Conservation (phyloP, 2,888 invertebrate genomes). For the Pristionchus exspectatus region DNA sequence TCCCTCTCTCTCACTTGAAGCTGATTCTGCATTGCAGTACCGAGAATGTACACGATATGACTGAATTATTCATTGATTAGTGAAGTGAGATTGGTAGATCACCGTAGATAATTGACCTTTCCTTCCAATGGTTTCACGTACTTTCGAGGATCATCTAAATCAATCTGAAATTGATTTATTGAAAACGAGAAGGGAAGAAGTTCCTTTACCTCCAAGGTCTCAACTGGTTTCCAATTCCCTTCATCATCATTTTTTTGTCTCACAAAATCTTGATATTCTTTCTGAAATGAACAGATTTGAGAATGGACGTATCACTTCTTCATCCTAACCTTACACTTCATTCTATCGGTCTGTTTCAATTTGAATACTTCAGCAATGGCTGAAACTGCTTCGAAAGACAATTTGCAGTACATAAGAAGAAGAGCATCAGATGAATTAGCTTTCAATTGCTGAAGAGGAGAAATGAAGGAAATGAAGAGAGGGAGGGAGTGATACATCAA, state of each 20-base stretch:
- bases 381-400: neutral
- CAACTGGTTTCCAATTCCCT: neutral
- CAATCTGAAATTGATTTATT: neutral
- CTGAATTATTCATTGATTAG: neutral
- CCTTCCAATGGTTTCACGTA: slow-evolving; percentile 33
- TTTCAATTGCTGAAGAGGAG: slow-evolving; percentile 9
- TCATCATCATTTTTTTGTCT: neutral
- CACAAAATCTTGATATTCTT: neutral
- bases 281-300: neutral
- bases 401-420: neutral
- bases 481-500: neutral
- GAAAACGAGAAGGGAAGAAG: neutral
- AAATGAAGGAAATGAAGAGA: neutral
- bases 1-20: neutral
- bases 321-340: neutral
- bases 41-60: neutral
- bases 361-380: slow-evolving; percentile 6
- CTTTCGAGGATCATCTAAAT: neutral
- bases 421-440: neutral
- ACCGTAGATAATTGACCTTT: slow-evolving; percentile 3
- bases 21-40: neutral
- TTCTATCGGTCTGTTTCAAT: neutral
- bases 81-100: neutral
- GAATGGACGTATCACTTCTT: neutral
- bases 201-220: neutral